phyloP scores from a whole-genome alignment of 2,797 vertebrate genomes.

The Falco peregrinus region DNA sequence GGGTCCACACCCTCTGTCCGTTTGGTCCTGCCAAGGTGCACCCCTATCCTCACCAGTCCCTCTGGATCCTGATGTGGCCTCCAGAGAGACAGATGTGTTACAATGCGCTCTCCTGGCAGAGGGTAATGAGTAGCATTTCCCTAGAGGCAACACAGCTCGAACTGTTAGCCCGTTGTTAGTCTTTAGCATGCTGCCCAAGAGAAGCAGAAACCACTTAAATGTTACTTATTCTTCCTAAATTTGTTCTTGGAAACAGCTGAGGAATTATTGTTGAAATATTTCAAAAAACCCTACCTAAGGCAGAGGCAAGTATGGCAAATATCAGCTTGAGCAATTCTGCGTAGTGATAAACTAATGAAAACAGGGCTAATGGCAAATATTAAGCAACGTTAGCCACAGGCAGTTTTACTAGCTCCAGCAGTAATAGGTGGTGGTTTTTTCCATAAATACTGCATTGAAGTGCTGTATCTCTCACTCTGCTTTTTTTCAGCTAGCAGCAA shows the following conservation, averaged over 20 bases:
- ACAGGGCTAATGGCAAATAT: conserved; percentile 32
- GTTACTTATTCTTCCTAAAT: neutral
- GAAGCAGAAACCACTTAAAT: neutral
- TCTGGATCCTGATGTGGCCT: neutral
- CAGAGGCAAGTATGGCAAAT: neutral
- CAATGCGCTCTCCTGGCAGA: neutral
- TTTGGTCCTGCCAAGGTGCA: neutral
- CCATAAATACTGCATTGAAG: conserved; percentile 21
- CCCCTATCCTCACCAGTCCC: neutral
- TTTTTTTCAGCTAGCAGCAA: conserved; percentile 36
- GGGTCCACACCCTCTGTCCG: neutral
- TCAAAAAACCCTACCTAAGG: conserved; percentile 3
- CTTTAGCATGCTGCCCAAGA: neutral
- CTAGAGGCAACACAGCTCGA: neutral
- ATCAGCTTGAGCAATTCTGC: conserved; percentile 37
- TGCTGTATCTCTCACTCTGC: neutral
- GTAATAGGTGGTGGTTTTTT: neutral
- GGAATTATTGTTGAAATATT: neutral
- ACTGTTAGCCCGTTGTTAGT: neutral
- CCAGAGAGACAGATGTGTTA: neutral
- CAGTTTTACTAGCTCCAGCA: conserved; percentile 12
- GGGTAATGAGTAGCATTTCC: neutral
- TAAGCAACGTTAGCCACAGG: conserved; percentile 25
- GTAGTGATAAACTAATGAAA: conserved; percentile 17
- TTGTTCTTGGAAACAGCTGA: neutral